Evolutionary conservation across 2,113 vertebrate species (phyloP), one percentile per base, ranked within the genome.

Genomic region (Acrocephalus arundinaceus): DNA sequence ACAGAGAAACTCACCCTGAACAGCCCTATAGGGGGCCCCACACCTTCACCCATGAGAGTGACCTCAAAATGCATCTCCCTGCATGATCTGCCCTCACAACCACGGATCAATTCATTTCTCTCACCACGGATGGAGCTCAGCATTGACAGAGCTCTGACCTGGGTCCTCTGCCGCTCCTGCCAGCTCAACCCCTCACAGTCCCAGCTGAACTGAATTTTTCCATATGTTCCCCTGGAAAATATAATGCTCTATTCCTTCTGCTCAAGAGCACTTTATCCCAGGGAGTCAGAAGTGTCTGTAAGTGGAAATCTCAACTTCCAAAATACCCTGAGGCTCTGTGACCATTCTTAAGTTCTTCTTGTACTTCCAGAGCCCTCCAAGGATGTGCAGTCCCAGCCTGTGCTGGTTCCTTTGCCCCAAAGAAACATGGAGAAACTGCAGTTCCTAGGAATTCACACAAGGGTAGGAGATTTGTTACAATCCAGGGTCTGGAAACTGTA

Each of bases 11-110:
- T 61, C 1, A 0, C 8, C 16, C n/a, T 67, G 22, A n/a, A n/a
- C 0, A 0, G 43, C 45, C 66, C 25, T 2, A 0, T 3, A 5
- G 39, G 15, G 58, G 20, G 9, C 11, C 13, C 21, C 43, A 51
- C 81, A 67, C 10, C 25, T 78, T 51, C n/a, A 27, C 0, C 54
- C 28, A 2, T 2, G 16, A 22, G 1, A 33, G 41, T 31, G 41
- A 35, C 23, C 52, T 45, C 43, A 66, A 67, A 87, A 41, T 18
- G 46, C n/a, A 43, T 24, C 52, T 82, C 39, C 19, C 11, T 70
- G 18, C 39, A 65, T 86, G n/a, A 13, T 20, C 41, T 84, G 55
- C 55, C 59, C 73, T 66, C 31, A 15, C 6, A 43, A 10, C 19
- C 59, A 33, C 0, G 0, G 43, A 28, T 14, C 12, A 18, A 2